A percentile compares a stretch with the other conserved stretches of the same genome.
phyloP scores from a whole-genome alignment of 2,797 vertebrate genomes.

The Danio choprae region DNA sequence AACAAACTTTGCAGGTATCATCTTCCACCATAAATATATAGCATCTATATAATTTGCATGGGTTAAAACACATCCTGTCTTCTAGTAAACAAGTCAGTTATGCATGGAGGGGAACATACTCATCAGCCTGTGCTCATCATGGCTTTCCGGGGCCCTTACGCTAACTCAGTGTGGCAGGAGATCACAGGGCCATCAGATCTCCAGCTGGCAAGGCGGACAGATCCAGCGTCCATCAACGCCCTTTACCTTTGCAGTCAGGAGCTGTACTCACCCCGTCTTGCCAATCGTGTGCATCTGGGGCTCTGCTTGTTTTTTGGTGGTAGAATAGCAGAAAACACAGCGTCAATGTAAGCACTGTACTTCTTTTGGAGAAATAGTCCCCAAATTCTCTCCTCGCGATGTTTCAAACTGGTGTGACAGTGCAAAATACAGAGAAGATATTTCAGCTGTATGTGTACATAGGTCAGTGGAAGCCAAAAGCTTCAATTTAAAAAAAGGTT shows the following conservation, averaged over 20 bases:
- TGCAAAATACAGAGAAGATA: background rate
- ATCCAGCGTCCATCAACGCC: constrained; percentile 52
- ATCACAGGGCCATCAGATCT: constrained; percentile 64
- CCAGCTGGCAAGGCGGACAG: constrained; percentile 51
- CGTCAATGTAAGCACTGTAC: constrained; percentile 12
- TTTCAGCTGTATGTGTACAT: background rate
- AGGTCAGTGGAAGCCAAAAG: background rate
- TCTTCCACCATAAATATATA: constrained; percentile 10
- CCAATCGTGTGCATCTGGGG: constrained; percentile 64
- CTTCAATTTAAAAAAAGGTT: background rate
- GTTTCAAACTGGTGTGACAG: background rate
- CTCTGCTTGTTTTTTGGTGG: constrained; percentile 81
- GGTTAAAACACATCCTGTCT: constrained; percentile 42
- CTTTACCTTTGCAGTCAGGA: constrained; percentile 54
- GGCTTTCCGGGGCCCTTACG: constrained; percentile 70
- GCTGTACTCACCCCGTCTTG: constrained; percentile 53
- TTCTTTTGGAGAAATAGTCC: background rate
- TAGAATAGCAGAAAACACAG: constrained; percentile 58
- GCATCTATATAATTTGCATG: background rate
- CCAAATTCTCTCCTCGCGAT: background rate
- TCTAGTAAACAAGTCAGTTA: constrained; percentile 63
- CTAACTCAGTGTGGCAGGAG: constrained; percentile 64
- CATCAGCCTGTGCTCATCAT: constrained; percentile 66
- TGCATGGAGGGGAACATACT: constrained; percentile 32
- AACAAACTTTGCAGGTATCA: constrained; percentile 68